Evolutionary conservation across 2,797 vertebrate genomes (phyloP), one percentile per base, ranked within the genome.

Genomic region (Parauchenoglanis ngamensis): DNA sequence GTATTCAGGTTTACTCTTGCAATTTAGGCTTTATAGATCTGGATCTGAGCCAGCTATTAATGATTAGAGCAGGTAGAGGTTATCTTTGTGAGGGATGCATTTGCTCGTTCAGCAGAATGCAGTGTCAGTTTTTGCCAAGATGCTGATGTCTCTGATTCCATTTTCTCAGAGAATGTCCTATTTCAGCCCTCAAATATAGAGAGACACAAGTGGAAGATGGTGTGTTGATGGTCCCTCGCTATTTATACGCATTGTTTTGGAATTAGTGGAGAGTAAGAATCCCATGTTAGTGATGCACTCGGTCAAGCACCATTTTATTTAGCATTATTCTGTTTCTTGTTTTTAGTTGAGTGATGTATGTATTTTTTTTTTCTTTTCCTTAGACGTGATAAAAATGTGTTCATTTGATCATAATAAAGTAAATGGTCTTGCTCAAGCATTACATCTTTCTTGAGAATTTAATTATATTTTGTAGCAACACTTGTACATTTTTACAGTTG

Each of bases 331-430:
- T 31, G 79, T 72, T 84, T 49, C 40, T 79, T 72, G 40, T 70
- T 87, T 75, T 87, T 59, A 79, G 61, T 72, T 79, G 35, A 78
- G 73, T 70, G 46, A 76, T 31, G n/a, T 84, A 40, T 73, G 11
- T 78, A 67, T 76, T 82, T 61, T 78, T 25, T 78, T 87, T 78
- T 77, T 84, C 52, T 83, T 84, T 84, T 70, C 52, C 19, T 76
- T 19, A 83, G 57, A 61, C 28, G 25, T 84, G 12, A 83, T 84
- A 70, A 83, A 56, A 56, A 78, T 79, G 75, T 87, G 86, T 79
- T 87, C 25, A 77, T 84, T 77, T 84, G 49, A 67, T 78, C 86
- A 61, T 84, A 87, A 87, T 87, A 87, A 87, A 87, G 81, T 87
- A 17, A 76, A 59, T 84, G 49, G 67, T 84, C 52, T 85, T 79